Evolutionary conservation across 2,888 invertebrate species (phyloP).

Genomic region (Lasioglossum malachurum): DNA sequence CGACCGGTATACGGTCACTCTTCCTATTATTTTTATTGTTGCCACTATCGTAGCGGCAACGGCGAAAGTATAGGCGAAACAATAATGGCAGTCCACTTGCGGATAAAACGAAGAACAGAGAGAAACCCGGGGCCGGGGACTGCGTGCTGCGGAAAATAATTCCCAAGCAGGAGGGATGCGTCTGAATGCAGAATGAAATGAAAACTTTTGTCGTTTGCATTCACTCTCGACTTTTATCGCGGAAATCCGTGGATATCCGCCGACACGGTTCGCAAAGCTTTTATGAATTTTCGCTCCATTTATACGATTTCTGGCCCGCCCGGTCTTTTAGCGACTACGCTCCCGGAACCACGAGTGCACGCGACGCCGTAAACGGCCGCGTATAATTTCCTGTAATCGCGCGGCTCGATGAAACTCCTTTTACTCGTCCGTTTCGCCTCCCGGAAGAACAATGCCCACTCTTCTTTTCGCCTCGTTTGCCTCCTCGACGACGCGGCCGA

Average conservation of each 20-base stretch:
- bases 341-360: neutral
- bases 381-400: slow-evolving; percentile 56
- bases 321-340: slow-evolving; percentile 1
- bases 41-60: neutral
- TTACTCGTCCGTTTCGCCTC: slow-evolving; percentile 17
- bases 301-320: slow-evolving; percentile 32
- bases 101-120: neutral
- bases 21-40: slow-evolving; percentile 19
- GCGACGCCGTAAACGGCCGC: slow-evolving; percentile 31
- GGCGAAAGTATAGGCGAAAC: neutral
- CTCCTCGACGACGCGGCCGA: slow-evolving; percentile 10
- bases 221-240: slow-evolving; percentile 51
- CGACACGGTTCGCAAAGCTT: slow-evolving; percentile 30
- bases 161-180: slow-evolving; percentile 30
- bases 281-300: slow-evolving; percentile 52
- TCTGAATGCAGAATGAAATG: slow-evolving; percentile 60
- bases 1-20: neutral
- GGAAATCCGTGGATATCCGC: slow-evolving; percentile 52
- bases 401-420: slow-evolving; percentile 40
- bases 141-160: slow-evolving; percentile 39
- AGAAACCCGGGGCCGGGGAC: neutral
- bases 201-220: slow-evolving; percentile 64
- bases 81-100: neutral
- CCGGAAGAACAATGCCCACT: slow-evolving; percentile 34
- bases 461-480: slow-evolving; percentile 39